Conservation (phyloP, 2,888 invertebrate species). For the Empis livida region DNA sequence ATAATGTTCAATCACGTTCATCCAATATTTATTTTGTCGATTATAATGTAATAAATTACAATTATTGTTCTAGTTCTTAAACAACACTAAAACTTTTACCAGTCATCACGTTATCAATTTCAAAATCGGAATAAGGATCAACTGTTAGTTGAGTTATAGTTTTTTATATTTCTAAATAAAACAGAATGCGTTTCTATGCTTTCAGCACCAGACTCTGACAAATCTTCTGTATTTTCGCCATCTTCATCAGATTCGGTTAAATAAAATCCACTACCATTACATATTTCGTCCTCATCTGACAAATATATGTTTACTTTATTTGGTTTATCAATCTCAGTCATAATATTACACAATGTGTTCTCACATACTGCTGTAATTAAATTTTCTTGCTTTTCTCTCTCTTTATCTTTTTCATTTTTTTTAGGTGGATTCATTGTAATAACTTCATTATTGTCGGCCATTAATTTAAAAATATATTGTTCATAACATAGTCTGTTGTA, state of each 20-base stretch:
- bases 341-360: conserved; percentile 1
- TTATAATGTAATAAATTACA: too few species aligned
- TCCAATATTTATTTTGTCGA: too few species aligned
- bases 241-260: conserved; percentile 34
- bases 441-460: conserved; percentile 27
- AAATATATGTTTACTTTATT: conserved; percentile 21
- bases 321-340: conserved; percentile 1
- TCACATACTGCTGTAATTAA: conserved; percentile 11
- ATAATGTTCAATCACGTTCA: too few species aligned
- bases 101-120: too few species aligned
- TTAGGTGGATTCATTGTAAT: conserved; percentile 29
- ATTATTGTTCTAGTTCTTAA: too few species aligned
- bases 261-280: neutral
- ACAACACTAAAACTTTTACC: too few species aligned
- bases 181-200: conserved; percentile 80
- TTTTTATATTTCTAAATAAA: conserved; percentile 59
- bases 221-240: conserved; percentile 64
- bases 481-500: conserved; percentile 39
- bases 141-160: neutral
- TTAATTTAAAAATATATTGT: conserved; percentile 32
- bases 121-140: too few species aligned
- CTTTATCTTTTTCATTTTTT: conserved; percentile 12
- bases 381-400: neutral
- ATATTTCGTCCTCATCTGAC: conserved; percentile 14
- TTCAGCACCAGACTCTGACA: conserved; percentile 78